Evolutionary conservation across 2,113 vertebrate species (phyloP).

Genomic region (Thymallus thymallus): DNA sequence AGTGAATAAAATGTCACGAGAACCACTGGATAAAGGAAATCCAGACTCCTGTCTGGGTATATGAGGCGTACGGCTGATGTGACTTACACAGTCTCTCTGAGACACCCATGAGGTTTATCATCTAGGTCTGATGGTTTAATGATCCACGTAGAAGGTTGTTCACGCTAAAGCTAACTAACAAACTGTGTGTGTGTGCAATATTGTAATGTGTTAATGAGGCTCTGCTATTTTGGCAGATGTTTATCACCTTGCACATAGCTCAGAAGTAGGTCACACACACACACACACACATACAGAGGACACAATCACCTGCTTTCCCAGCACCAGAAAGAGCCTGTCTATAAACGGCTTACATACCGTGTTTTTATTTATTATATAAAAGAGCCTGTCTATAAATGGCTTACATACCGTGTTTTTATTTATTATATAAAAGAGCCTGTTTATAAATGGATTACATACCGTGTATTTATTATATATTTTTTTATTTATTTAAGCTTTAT

Average conservation of each 20-base stretch:
- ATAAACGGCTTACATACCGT: not conserved
- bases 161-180: not conserved
- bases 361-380: no score
- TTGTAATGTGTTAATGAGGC: slow-evolving; percentile 13
- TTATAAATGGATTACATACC: no score
- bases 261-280: slow-evolving; percentile 38
- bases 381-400: no score
- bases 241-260: slow-evolving; percentile 35
- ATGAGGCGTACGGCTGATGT: not conserved
- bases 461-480: no score
- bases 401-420: no score
- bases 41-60: not conserved
- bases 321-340: not conserved
- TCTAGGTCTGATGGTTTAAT: slow-evolving; percentile 13
- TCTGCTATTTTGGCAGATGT: slow-evolving; percentile 38
- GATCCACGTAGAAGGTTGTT: slow-evolving; percentile 15
- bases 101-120: not conserved
- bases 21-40: not conserved
- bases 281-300: not conserved
- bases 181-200: not conserved
- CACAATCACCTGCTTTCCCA: not conserved
- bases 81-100: not conserved
- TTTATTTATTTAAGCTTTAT: no score
- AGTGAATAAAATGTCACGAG: no score
- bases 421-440: no score